Evolutionary conservation across 2,888 invertebrate genomes (phyloP), one percentile per base, ranked within the genome.

Genomic region (Nebria brevicollis): DNA sequence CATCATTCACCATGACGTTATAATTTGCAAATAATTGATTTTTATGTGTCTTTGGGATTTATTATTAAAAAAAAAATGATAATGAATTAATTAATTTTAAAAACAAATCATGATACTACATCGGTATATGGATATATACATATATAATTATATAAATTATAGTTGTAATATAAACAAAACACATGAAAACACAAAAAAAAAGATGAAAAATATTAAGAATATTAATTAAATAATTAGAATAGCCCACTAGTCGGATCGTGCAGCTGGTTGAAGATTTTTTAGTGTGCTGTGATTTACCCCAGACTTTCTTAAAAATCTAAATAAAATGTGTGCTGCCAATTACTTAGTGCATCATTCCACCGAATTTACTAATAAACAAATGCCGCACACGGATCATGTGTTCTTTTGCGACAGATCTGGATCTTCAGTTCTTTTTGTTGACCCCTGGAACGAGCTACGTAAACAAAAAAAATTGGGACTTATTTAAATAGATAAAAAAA

Each of bases 121-220:
- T 83, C 83, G 88, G 88, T 88, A 88, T 87, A 88, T 88, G 88
- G 88, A 88, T 84, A 86, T 86, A 87, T 86, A 87, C 87, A 86
- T 84, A 86, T 86, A 87, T 86, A 86, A 85, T 85, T 84, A 86
- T 86, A 87, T 86, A 87, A 85, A 86, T 86, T 85, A 85, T 88
- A 88, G 87, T 87, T 87, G 86, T 86, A 86, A 82, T 85, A 85
- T 86, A 85, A 82, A 82, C 77, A 77, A 77, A 34, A 66, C 26
- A 54, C 26, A 75, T 20, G 75, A 87, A 86, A 84, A 83, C 86
- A 77, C 68, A 85, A 72, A 72, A 77, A 77, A 77, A 68, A 77
- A 68, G 34, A 72, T 42, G 68, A 77, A 70, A 80, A 75, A 70
- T 26, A 70, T 70, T 25, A 70, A 70, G 70, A 70, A 80, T 54